A percentile compares a stretch with the other conserved stretches of the same genome.
phyloP scores from a whole-genome alignment of 2,888 invertebrate genomes.

The Eudemis profundana region DNA sequence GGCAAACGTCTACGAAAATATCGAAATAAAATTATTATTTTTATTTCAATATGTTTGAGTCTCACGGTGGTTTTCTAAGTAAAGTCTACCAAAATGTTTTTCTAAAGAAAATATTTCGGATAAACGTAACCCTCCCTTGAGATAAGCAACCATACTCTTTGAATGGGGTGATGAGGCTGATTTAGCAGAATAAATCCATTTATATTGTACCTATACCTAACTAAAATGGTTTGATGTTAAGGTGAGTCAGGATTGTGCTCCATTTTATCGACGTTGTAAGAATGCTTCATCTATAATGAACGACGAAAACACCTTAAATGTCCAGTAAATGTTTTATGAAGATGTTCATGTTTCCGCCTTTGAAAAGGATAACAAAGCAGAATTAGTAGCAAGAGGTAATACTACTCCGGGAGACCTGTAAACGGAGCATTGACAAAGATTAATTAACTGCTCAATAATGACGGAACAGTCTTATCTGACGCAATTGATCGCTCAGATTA shows the following conservation, averaged over 20 bases:
- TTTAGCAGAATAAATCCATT: not conserved
- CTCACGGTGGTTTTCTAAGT: no score
- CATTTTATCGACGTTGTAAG: slow-evolving; percentile 1
- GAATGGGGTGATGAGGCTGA: slow-evolving; percentile 1
- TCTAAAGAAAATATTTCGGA: not conserved
- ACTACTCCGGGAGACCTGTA: slow-evolving; percentile 57
- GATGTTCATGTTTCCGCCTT: slow-evolving; percentile 41
- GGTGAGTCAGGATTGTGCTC: not conserved
- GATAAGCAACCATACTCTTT: not conserved
- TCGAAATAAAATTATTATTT: no score
- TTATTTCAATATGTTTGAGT: no score
- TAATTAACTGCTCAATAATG: slow-evolving; percentile 76
- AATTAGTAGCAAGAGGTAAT: slow-evolving; percentile 45
- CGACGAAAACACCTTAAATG: slow-evolving; percentile 24
- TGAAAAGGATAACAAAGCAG: slow-evolving; percentile 47
- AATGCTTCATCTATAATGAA: slow-evolving; percentile 14
- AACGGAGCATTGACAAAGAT: slow-evolving; percentile 72
- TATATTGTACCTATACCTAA: not conserved
- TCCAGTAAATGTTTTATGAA: slow-evolving; percentile 45
- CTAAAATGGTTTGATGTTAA: slow-evolving; percentile 1
- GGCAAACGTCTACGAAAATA: no score
- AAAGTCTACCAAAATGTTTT: not conserved
- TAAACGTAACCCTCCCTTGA: not conserved
- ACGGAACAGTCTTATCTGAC: slow-evolving; percentile 70
- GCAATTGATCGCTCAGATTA: slow-evolving; percentile 65